Evolutionary conservation across 35 echinoderm and acorn worm species (phyloP).

Genomic region (Apostichopus californicus): DNA sequence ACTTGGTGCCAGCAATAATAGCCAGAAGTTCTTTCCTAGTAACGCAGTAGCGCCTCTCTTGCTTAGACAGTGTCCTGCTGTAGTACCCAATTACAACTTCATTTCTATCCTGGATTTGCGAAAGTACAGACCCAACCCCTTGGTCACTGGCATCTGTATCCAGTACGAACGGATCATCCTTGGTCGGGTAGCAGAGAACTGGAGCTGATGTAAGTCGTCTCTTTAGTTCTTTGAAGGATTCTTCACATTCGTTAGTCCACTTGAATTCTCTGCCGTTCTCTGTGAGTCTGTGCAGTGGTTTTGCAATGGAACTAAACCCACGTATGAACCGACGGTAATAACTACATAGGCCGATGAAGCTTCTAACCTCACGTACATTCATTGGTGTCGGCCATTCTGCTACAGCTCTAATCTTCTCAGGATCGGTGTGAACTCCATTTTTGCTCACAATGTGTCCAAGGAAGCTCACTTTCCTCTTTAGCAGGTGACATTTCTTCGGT

Average conservation of each 20-base stretch:
- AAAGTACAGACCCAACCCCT: constrained; percentile 30
- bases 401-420: background rate
- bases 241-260: constrained; percentile 31
- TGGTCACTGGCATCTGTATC: constrained; percentile 61
- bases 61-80: constrained; percentile 10
- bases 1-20: too few relatives aligned
- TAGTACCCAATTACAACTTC: constrained; percentile 36
- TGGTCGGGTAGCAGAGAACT: constrained; percentile 20
- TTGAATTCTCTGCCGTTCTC: constrained; percentile 23
- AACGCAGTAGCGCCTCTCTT: constrained; percentile 18
- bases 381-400: background rate
- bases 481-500: constrained; percentile 55
- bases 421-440: background rate
- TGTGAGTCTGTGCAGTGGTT: constrained; percentile 34
- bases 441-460: constrained; percentile 52
- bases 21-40: constrained; percentile 5
- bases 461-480: constrained; percentile 43
- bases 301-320: constrained; percentile 32
- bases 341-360: constrained; percentile 11
- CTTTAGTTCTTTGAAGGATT: constrained; percentile 41
- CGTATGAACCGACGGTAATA: background rate
- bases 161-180: constrained; percentile 16
- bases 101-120: constrained; percentile 27
- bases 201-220: background rate
- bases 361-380: background rate